phyloP scores from a whole-genome alignment of 2,113 vertebrate genomes.

The Semnornis frantzii region DNA sequence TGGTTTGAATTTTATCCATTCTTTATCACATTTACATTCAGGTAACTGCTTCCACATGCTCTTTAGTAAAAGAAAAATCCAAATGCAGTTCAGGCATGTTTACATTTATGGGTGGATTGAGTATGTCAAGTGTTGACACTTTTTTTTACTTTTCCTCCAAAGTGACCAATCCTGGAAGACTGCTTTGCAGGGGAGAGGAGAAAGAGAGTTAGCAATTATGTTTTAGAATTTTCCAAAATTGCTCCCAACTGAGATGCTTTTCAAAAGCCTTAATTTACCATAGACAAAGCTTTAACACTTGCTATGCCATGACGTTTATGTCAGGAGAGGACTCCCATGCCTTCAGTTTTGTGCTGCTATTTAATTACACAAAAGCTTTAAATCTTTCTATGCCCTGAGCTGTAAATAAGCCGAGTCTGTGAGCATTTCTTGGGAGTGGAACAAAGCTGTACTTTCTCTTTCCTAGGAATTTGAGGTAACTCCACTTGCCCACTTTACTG shows the following conservation, averaged over 20 bases:
- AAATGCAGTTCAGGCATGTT: conserved; percentile 32
- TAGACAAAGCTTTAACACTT: conserved; percentile 15
- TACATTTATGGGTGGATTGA: conserved; percentile 44
- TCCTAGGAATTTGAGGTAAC: background rate
- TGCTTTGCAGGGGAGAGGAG: background rate
- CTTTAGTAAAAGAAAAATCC: conserved; percentile 48
- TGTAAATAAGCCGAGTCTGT: background rate
- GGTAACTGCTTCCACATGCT: conserved; percentile 70
- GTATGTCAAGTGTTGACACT: background rate
- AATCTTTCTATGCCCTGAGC: background rate
- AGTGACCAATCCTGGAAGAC: background rate
- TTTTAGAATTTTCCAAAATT: conserved; percentile 43
- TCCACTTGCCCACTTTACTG: background rate
- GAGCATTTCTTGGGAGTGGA: background rate
- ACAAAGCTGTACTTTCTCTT: background rate
- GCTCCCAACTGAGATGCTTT: conserved; percentile 46
- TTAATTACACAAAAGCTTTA: background rate
- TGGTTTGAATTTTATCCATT: conserved; percentile 64
- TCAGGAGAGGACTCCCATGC: background rate
- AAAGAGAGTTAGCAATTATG: background rate
- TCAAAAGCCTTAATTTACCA: conserved; percentile 21
- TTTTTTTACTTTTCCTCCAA: background rate
- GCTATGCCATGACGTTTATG: background rate
- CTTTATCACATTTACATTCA: conserved; percentile 69
- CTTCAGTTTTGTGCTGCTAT: background rate